These are phyloP conservation scores for Lacerta viridis DNA, from an alignment of 2,797 vertebrate species.

Conservation along the genomic window DNA sequence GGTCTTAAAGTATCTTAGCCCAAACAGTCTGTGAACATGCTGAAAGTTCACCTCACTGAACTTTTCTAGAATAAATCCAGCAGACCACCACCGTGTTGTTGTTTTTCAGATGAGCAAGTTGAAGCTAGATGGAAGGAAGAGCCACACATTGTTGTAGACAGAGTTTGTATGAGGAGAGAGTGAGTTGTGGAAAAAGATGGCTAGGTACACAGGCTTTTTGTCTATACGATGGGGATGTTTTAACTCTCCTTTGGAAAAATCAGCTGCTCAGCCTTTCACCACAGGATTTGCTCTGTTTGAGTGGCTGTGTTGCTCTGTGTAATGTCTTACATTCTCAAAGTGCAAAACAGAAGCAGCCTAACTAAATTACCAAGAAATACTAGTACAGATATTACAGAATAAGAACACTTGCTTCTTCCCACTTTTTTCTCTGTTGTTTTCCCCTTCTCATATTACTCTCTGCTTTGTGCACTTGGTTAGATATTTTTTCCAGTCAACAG, in stretches of 20 bases:
- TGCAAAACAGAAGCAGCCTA: slow-evolving; percentile 64
- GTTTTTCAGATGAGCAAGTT: background rate
- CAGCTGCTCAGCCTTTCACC: slow-evolving; percentile 32
- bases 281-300: slow-evolving; percentile 55
- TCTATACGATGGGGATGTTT: slow-evolving; percentile 53
- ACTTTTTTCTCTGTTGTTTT: background rate
- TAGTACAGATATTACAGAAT: slow-evolving; percentile 62
- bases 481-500: slow-evolving; percentile 41
- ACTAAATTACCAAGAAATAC: slow-evolving; percentile 34
- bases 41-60: background rate
- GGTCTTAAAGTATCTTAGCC: background rate
- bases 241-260: slow-evolving; percentile 52
- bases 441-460: slow-evolving; percentile 38
- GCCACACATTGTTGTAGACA: background rate
- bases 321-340: slow-evolving; percentile 64
- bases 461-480: slow-evolving; percentile 13
- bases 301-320: slow-evolving; percentile 51
- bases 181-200: background rate
- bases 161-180: background rate
- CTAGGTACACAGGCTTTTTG: slow-evolving; percentile 30
- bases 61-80: background rate
- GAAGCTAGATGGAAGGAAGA: background rate
- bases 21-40: background rate
- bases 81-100: background rate
- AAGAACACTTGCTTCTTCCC: slow-evolving; percentile 46